Evolutionary conservation across 2,113 vertebrate genomes (phyloP), one percentile per base, ranked within the genome.

Genomic region (Ameiurus melas): DNA sequence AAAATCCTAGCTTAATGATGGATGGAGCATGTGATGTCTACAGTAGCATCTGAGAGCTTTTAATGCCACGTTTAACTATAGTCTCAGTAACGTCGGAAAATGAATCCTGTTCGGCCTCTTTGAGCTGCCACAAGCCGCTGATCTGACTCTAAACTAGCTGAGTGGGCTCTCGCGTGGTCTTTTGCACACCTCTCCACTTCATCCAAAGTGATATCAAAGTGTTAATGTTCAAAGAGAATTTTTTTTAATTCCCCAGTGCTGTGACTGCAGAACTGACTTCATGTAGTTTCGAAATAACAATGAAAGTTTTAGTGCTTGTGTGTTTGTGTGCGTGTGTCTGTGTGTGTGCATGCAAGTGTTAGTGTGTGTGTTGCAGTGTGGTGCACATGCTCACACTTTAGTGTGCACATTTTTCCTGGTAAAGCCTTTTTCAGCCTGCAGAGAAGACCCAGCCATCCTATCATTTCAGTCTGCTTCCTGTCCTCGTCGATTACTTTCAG

Each of bases 401-500:
- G 8, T 82, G 73, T 84, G 73, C 79, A 27, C 51, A 57, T 30
- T 81, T 81, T 36, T 89, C n/a, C 70, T 87, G 27, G 86, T 90
- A 75, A 85, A 86, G 83, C 83, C 17, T 92, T 92, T 92, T 91
- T 91, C 87, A 87, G 85, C 85, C 62, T 47, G 85, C 13, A 25
- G 30, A 86, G 90, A 84, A 47, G 43, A 51, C 73, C 64, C 55
- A 89, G 85, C 89, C 77, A 87, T 62, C 88, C 86, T 89, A 92
- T 93, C 90, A 88, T 88, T 90, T 89, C 92, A 85, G 53, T 66
- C 91, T 91, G 87, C 86, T 90, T 89, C 86, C 92, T 89, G 89
- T 93, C 90, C 86, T 90, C 86, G 86, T 84, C 91, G 47, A 93
- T 93, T 93, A 93, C 86, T 85, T 88, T 93, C 89, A 91, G 85